Conservation (phyloP, 2,888 invertebrate genomes). For the Drosophila bunnanda region DNA sequence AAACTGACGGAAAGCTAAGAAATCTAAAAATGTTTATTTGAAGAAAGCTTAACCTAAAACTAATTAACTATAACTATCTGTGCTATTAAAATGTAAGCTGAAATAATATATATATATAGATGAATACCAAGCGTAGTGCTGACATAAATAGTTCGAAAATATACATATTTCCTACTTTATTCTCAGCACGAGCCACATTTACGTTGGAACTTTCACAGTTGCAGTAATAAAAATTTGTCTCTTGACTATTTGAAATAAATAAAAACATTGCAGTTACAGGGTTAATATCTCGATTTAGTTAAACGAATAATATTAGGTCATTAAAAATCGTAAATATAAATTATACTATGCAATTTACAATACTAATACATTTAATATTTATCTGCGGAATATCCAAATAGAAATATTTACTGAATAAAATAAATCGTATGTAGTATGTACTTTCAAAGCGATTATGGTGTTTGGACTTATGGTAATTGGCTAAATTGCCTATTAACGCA, state of each 20-base stretch:
- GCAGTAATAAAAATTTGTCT: slow-evolving; percentile 1
- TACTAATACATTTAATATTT: slow-evolving; percentile 64
- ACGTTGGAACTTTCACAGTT: slow-evolving; percentile 2
- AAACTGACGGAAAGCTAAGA: slow-evolving; percentile 45
- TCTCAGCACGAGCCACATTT: neutral
- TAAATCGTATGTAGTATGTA: slow-evolving; percentile 82
- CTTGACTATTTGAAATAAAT: slow-evolving; percentile 11
- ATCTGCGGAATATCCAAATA: slow-evolving; percentile 56
- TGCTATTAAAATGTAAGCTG: slow-evolving; percentile 83
- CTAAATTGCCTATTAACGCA: no score
- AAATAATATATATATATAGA: slow-evolving; percentile 50
- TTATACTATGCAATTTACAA: slow-evolving; percentile 59
- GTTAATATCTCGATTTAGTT: slow-evolving; percentile 34
- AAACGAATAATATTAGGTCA: slow-evolving; percentile 36
- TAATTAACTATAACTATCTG: slow-evolving; percentile 78
- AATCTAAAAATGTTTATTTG: slow-evolving; percentile 11
- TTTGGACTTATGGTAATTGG: no score
- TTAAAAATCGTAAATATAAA: slow-evolving; percentile 46
- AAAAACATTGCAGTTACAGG: slow-evolving; percentile 14
- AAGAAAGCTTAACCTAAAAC: slow-evolving; percentile 38
- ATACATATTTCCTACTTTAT: slow-evolving; percentile 25
- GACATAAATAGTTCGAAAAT: slow-evolving; percentile 53
- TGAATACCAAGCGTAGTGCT: slow-evolving; percentile 25
- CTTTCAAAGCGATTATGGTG: no score
- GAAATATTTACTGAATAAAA: slow-evolving; percentile 81